Conservation (phyloP, 2,113 vertebrate species). For the Perca schrenkii region DNA sequence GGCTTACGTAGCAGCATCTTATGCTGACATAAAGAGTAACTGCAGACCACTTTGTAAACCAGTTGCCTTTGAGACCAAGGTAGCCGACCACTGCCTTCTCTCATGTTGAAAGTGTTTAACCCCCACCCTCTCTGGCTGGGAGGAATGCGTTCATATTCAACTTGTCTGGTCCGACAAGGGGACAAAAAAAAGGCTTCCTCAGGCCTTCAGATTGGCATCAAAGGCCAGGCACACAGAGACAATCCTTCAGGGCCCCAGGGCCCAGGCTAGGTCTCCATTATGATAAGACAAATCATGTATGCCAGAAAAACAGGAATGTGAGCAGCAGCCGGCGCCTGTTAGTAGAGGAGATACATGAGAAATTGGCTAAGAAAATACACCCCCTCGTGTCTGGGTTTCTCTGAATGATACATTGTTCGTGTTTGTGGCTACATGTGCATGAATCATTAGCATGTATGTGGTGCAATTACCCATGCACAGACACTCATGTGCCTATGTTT, state of each 20-base stretch:
- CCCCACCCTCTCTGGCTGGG: not conserved
- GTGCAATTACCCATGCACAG: constrained; percentile 15
- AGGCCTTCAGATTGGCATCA: constrained; percentile 66
- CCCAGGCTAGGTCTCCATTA: constrained; percentile 29
- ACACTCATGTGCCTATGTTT: not conserved
- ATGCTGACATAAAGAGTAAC: not conserved
- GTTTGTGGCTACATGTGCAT: constrained; percentile 17
- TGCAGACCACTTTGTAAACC: not conserved
- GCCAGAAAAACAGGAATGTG: constrained; percentile 53
- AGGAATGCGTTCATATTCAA: constrained; percentile 43
- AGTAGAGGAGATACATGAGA: constrained; percentile 21
- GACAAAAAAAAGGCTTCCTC: constrained; percentile 29
- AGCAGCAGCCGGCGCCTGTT: constrained; percentile 4
- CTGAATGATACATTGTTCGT: not conserved
- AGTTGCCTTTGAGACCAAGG: not conserved
- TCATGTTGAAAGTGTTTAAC: constrained; percentile 29
- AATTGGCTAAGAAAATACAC: constrained; percentile 25
- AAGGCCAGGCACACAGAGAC: constrained; percentile 51
- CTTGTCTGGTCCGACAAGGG: constrained; percentile 26
- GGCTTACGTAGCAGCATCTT: not conserved
- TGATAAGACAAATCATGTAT: constrained; percentile 42
- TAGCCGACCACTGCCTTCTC: not conserved
- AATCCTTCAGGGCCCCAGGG: constrained; percentile 30
- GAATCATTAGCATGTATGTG: constrained; percentile 38
- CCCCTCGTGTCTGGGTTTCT: not conserved